Evolutionary conservation across 1,140 invertebrate genomes (phyloP).

Genomic region (Scaptomyza montana): DNA sequence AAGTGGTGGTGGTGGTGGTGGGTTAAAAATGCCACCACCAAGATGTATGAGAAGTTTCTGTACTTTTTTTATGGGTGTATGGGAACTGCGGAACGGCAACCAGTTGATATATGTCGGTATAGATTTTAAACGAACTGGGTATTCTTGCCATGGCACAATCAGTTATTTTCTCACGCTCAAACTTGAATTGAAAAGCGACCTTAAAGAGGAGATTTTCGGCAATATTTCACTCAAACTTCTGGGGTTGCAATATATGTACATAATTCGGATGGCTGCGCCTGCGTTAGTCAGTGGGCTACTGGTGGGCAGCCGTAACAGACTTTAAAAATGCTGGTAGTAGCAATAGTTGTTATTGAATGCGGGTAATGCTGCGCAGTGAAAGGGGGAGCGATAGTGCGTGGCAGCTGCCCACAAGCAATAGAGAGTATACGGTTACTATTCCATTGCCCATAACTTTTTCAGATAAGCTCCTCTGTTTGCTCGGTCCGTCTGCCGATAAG

Average conservation of each 20-base stretch:
- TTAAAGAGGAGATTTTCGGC: slow-evolving; percentile 27
- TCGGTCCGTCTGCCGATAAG: slow-evolving; percentile 16
- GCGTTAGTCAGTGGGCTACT: slow-evolving; percentile 60
- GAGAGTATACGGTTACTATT: background rate
- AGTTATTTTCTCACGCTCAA: slow-evolving; percentile 63
- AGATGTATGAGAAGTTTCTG: slow-evolving; percentile 16
- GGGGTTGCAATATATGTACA: slow-evolving; percentile 10
- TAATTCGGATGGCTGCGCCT: slow-evolving; percentile 20
- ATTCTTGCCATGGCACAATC: slow-evolving; percentile 3
- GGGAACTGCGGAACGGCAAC: slow-evolving; percentile 45
- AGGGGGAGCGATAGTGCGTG: background rate
- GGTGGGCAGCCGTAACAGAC: slow-evolving; percentile 38
- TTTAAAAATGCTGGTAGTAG: slow-evolving; percentile 38
- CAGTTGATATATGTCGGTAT: slow-evolving; percentile 42
- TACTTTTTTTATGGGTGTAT: slow-evolving; percentile 31
- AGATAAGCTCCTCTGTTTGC: background rate
- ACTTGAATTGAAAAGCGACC: background rate
- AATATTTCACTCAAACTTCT: slow-evolving; percentile 24
- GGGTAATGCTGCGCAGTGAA: slow-evolving; percentile 7
- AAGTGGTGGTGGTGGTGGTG: slow-evolving; percentile 44
- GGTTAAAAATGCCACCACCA: slow-evolving; percentile 55
- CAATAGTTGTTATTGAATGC: slow-evolving; percentile 26
- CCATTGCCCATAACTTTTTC: background rate
- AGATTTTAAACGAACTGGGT: slow-evolving; percentile 1
- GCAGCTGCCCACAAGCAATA: slow-evolving; percentile 10